A percentile compares a stretch with the other conserved stretches of the same genome.
Conservation (phyloP, 1,140 invertebrate species). For the Drosophila simulans region DNA sequence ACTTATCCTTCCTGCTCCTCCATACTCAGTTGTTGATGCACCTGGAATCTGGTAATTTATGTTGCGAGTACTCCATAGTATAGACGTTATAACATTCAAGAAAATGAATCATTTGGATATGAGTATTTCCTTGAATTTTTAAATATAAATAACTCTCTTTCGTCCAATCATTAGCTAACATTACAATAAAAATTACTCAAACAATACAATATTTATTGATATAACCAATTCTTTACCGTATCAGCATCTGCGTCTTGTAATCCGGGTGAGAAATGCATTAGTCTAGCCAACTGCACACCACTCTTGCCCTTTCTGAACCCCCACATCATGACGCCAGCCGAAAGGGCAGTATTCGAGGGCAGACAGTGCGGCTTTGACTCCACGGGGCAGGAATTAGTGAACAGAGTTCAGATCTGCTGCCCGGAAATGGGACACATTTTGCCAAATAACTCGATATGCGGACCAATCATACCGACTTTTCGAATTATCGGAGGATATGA, state of each 20-base stretch:
- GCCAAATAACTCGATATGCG: conserved; percentile 73
- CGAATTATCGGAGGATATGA: conserved; percentile 87
- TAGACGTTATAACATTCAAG: neutral
- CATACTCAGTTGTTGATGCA: neutral
- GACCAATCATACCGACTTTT: conserved; percentile 68
- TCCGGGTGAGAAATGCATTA: neutral
- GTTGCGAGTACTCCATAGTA: neutral
- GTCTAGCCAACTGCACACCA: neutral
- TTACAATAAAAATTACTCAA: no score
- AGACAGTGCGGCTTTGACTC: conserved; percentile 42
- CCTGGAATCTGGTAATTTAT: neutral
- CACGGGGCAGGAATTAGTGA: neutral
- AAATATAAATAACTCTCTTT: no score
- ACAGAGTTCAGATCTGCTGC: conserved; percentile 42
- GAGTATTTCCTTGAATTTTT: no score
- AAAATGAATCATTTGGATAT: no score
- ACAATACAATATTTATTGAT: no score
- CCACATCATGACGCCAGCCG: neutral
- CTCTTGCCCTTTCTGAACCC: neutral
- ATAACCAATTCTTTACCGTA: no score
- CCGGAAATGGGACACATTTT: conserved; percentile 44
- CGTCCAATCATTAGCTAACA: no score
- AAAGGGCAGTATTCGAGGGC: neutral
- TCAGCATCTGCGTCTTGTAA: neutral
- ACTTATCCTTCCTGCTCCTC: neutral